Evolutionary conservation across 2,888 invertebrate genomes (phyloP), one percentile per base, ranked within the genome.

Genomic region (Isotomurus palustris): DNA sequence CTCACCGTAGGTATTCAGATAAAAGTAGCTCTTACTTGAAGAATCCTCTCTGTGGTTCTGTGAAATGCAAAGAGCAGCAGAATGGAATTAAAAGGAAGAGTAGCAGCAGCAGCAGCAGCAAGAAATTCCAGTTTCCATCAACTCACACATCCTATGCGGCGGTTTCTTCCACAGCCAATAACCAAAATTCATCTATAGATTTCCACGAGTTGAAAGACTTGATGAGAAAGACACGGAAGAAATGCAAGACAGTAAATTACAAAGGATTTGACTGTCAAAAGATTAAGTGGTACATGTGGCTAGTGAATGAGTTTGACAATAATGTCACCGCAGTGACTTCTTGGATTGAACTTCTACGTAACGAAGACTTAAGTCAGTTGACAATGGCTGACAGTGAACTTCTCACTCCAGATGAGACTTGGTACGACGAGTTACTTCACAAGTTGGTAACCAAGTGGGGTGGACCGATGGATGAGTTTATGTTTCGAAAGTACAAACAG

Each of bases 401-500:
- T n/a, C 41, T 64, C 0, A 47, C 56, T 36, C 66, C 69, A 17
- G n/a, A n/a, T n/a, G 62, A 62, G 21, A 50, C 36, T 27, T 53
- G 58, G 54, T 52, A 59, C 10, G 69, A 67, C 29, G 58, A 62
- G 40, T 32, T 61, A 14, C 53, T 65, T 14, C 65, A 58, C 48
- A 57, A 57, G 35, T n/a, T 60, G 10, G 35, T 70, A 4, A 43
- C 49, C n/a, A 53, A 59, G n/a, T 66, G 58, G 57, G 70, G 70
- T 36, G 65, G 58, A 43, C 64, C 66, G 0, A 58, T 62, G 21
- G 70, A 70, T 48, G 45, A 62, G 22, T 59, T 61, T 21, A 38
- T 67, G 8, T 70, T 68, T 41, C 55, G 56, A 24, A 63, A 66
- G 28, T 58, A 65, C 29, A 68, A 70, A 50, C 59, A 67, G 45